Conservation (phyloP, 2,113 vertebrate species). For the Todiramphus chloris region DNA sequence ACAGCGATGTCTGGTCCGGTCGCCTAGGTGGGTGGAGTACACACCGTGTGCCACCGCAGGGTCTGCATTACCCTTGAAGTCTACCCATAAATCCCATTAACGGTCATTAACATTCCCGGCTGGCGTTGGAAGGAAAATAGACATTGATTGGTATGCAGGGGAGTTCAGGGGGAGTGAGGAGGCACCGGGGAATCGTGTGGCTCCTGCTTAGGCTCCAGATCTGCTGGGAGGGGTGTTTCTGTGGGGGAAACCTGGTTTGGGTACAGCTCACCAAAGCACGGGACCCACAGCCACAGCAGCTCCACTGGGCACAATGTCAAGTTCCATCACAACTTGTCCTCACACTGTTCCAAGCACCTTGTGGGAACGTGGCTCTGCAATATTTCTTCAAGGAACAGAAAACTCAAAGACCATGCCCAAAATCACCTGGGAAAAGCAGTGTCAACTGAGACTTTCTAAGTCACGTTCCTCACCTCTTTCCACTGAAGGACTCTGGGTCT, state of each 20-base stretch:
- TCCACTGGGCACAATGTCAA: rapidly evolving
- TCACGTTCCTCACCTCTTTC: not conserved
- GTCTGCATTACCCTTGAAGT: not conserved
- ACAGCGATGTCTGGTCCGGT: rapidly evolving
- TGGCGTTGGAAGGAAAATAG: not conserved
- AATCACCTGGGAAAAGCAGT: not conserved
- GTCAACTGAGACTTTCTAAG: not conserved
- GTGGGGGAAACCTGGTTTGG: not conserved
- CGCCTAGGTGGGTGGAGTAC: not conserved
- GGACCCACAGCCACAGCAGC: not conserved
- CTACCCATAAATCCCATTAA: not conserved
- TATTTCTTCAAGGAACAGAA: not conserved
- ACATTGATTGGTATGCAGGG: not conserved
- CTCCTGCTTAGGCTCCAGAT: not conserved
- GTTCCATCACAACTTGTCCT: not conserved
- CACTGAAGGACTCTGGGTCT: not conserved
- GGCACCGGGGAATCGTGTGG: rapidly evolving
- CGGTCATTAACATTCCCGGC: not conserved
- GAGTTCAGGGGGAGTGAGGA: not conserved
- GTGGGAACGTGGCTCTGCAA: rapidly evolving
- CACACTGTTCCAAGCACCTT: rapidly evolving
- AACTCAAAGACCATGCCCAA: not conserved
- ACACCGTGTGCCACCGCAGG: not conserved
- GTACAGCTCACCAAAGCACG: rapidly evolving
- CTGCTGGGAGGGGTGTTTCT: not conserved